Evolutionary conservation across 2,797 vertebrate species (phyloP).

Genomic region (Lacerta agilis): DNA sequence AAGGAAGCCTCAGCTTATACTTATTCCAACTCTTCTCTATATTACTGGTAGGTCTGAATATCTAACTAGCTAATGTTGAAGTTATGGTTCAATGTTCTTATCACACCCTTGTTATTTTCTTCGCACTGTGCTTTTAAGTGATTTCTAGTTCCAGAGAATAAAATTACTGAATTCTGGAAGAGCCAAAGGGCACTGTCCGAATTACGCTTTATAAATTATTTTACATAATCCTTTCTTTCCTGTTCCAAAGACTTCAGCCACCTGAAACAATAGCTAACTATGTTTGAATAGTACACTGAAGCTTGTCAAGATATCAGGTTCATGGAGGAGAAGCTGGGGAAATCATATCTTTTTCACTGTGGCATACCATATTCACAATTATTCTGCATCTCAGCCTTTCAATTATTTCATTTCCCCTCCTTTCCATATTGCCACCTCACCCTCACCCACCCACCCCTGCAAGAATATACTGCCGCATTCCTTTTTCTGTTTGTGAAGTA

Average conservation of each 20-base stretch:
- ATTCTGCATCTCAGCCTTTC: neutral
- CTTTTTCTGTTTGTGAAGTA: neutral
- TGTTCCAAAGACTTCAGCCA: neutral
- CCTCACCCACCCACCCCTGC: neutral
- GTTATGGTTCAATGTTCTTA: neutral
- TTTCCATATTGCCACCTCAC: neutral
- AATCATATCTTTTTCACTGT: neutral
- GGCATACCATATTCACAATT: neutral
- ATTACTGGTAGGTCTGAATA: neutral
- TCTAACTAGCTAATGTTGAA: neutral
- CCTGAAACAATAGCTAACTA: neutral
- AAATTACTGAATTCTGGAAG: neutral
- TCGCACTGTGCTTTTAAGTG: neutral
- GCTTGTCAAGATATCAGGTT: neutral
- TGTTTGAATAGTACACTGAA: neutral
- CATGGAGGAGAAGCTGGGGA: neutral
- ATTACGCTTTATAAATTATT: neutral
- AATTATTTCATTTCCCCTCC: neutral
- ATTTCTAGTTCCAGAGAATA: neutral
- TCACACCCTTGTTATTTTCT: neutral
- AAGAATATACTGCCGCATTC: neutral
- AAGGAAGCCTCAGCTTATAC: neutral
- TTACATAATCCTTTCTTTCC: neutral
- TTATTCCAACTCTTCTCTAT: neutral
- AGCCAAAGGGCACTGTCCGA: neutral